Evolutionary conservation across 1,140 invertebrate species (phyloP), one percentile per base, ranked within the genome.

Genomic region (Rhagoletis zephyria): DNA sequence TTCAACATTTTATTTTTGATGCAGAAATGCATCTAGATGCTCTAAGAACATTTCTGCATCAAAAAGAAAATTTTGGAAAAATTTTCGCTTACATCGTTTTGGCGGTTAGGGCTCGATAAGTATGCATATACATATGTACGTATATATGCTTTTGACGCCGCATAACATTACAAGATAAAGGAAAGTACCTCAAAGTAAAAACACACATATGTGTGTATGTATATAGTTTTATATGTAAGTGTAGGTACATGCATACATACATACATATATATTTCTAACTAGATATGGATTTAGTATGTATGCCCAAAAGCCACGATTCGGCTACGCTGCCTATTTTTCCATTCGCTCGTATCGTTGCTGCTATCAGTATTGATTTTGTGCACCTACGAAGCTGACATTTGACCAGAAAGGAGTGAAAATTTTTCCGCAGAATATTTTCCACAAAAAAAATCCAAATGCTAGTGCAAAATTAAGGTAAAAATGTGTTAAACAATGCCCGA

Each of bases 291-390:
- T 30, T 30, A 30, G 30, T 30, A 30, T 30, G 4, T 63, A 63
- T 63, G 16, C 64, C 19, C 5, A 67, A 7, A 5, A 9, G 48
- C 48, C 14, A 56, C 48, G 74, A 56, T 56, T n/a, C 48, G 74
- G 45, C 16, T 56, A 48, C 48, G 5, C 45, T n/a, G 48, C 16
- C 45, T 56, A 81, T 16, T 16, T 56, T 51, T 1, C 5, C 45
- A 81, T 59, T 56, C 45, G 74, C 2, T 30, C 48, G 19, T 81
- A 19, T 56, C n/a, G 1, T 56, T 9, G 1, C 48, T 59, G 5
- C 45, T 56, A 81, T 56, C 74, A 81, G 74, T 81, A 81, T 81
- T 81, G 74, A 81, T 81, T 81, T 56, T 81, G 48, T 56, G 2
- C 10, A 56, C 45, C 48, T 56, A 81, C 74, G 14, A 56, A 59